A percentile compares a stretch with the other conserved stretches of the same genome.
These are phyloP conservation scores for Epistrophe grossulariae DNA, from an alignment of 2,888 invertebrate genomes.

Conservation along the genomic window DNA sequence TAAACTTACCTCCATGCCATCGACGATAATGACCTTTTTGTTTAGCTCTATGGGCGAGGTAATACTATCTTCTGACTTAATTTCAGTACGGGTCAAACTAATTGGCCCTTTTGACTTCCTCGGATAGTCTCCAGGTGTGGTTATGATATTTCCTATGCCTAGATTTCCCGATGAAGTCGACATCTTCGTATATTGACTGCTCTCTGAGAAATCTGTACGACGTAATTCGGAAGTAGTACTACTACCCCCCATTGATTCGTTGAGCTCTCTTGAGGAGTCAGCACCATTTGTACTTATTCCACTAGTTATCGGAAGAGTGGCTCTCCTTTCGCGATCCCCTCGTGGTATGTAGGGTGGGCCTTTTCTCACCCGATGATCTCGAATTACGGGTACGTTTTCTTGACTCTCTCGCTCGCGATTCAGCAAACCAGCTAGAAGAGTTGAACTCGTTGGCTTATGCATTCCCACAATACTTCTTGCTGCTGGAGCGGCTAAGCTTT, in stretches of 20 bases:
- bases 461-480: constrained; percentile 93
- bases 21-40: constrained; percentile 83
- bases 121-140: constrained; percentile 82
- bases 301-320: constrained; percentile 80
- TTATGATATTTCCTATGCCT: constrained; percentile 81
- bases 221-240: constrained; percentile 69
- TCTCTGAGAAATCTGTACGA: constrained; percentile 64
- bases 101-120: constrained; percentile 82
- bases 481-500: constrained; percentile 84
- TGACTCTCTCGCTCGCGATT: constrained; percentile 85
- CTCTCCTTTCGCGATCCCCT: constrained; percentile 80
- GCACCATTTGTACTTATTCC: constrained; percentile 74
- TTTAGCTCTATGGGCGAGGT: constrained; percentile 81
- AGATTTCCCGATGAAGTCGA: constrained; percentile 82
- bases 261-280: constrained; percentile 57
- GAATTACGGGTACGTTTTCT: constrained; percentile 76
- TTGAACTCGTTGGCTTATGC: constrained; percentile 94
- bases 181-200: constrained; percentile 78
- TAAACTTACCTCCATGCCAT: constrained; percentile 82
- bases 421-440: constrained; percentile 92
- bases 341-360: constrained; percentile 73
- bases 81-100: constrained; percentile 78
- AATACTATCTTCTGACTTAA: constrained; percentile 66
- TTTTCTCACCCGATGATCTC: constrained; percentile 75
- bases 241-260: constrained; percentile 68